A percentile compares a stretch with the other conserved stretches of the same genome.
These are phyloP conservation scores for Clupea harengus DNA, from an alignment of 2,113 vertebrate genomes.

Conservation along the genomic window DNA sequence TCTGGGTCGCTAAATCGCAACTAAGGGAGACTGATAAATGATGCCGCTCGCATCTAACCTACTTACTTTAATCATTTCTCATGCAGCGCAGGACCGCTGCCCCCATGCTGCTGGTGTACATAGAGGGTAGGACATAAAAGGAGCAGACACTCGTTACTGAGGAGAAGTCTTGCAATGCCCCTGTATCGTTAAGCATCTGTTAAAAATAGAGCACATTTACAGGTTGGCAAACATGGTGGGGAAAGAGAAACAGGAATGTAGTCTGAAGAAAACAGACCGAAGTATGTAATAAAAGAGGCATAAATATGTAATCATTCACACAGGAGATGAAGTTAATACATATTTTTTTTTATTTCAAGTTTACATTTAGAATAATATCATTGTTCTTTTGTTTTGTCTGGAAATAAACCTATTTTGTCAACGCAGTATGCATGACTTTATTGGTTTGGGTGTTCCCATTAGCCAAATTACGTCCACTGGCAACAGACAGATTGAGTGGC, in stretches of 20 bases:
- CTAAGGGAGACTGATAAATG: slow-evolving; percentile 64
- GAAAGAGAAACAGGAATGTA: background rate
- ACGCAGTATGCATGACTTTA: background rate
- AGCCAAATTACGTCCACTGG: background rate
- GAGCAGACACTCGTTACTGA: slow-evolving; percentile 25
- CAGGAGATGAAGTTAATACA: background rate
- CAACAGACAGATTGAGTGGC: slow-evolving; percentile 21
- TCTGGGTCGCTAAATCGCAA: slow-evolving; percentile 63
- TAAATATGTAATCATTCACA: background rate
- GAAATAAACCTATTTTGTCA: background rate
- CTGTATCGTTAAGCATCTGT: background rate
- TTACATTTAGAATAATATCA: background rate
- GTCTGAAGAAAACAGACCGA: background rate
- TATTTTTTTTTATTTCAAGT: background rate
- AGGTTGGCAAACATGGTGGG: background rate
- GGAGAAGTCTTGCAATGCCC: background rate
- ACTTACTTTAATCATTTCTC: slow-evolving; percentile 64
- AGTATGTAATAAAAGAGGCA: background rate
- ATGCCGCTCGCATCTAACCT: slow-evolving; percentile 60
- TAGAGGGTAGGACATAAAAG: background rate
- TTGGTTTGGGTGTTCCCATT: background rate
- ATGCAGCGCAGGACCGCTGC: slow-evolving; percentile 43
- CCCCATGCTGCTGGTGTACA: slow-evolving; percentile 30
- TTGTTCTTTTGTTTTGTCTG: background rate
- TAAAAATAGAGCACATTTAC: background rate